phyloP scores from a whole-genome alignment of 2,797 vertebrate genomes.

The Florisuga fusca region DNA sequence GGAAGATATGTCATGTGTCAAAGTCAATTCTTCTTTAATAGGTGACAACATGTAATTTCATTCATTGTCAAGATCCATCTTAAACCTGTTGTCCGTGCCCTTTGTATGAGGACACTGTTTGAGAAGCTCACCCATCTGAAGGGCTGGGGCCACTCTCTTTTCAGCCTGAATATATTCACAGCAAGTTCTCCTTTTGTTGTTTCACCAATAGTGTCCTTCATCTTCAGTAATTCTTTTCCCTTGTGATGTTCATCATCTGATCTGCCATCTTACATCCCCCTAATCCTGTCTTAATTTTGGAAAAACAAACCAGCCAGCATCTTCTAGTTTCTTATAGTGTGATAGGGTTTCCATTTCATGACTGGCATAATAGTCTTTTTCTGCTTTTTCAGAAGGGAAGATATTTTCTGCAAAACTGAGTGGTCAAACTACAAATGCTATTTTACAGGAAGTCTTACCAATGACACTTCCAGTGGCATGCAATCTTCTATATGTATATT shows the following conservation, averaged over 20 bases:
- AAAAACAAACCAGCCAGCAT: neutral
- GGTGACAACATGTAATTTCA: neutral
- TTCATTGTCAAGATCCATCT: neutral
- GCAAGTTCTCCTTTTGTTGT: neutral
- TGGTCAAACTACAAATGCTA: neutral
- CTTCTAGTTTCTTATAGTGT: neutral
- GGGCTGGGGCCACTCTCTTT: neutral
- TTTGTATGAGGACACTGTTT: neutral
- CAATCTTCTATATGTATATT: neutral
- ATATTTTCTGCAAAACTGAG: neutral
- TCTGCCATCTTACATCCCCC: neutral
- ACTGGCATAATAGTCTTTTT: neutral
- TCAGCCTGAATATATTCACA: conserved; percentile 1
- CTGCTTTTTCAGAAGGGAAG: neutral
- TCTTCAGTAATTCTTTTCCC: neutral
- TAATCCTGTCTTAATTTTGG: neutral
- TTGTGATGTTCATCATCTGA: conserved; percentile 5
- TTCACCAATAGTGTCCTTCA: neutral
- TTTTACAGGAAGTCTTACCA: neutral
- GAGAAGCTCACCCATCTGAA: neutral
- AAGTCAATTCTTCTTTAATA: neutral
- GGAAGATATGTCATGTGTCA: neutral
- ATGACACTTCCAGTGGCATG: neutral
- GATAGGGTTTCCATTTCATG: neutral
- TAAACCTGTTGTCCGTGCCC: neutral